These are phyloP conservation scores for Dicranocentrus wangi DNA, from an alignment of 2,888 invertebrate genomes.

Conservation along the genomic window DNA sequence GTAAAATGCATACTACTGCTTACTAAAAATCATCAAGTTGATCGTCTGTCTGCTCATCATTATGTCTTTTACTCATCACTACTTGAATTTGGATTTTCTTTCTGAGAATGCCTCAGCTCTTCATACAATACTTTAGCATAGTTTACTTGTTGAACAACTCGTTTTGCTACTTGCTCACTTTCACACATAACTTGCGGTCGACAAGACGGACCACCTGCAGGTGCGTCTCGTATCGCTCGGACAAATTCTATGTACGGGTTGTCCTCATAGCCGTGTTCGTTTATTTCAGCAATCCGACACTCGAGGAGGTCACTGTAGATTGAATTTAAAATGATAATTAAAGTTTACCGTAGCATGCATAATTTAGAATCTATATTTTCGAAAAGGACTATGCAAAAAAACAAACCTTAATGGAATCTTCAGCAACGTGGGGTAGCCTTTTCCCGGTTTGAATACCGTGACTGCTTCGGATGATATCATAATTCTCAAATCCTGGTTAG, in stretches of 20 bases:
- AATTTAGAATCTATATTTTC: no score
- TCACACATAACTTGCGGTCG: slow-evolving; percentile 87
- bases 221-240: slow-evolving; percentile 78
- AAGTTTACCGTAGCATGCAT: not conserved
- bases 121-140: slow-evolving; percentile 90
- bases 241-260: slow-evolving; percentile 80
- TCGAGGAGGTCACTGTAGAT: slow-evolving; percentile 80
- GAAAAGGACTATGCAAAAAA: not conserved
- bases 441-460: slow-evolving; percentile 80
- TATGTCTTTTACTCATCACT: slow-evolving; percentile 42
- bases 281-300: slow-evolving; percentile 78
- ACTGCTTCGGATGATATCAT: slow-evolving; percentile 85
- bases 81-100: slow-evolving; percentile 36
- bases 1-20: no score
- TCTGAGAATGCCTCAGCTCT: slow-evolving; percentile 83
- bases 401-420: slow-evolving; percentile 80
- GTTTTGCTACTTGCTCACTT: slow-evolving; percentile 81
- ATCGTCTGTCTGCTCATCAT: no score
- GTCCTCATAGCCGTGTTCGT: slow-evolving; percentile 74
- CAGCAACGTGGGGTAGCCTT: slow-evolving; percentile 76
- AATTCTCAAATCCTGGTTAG: slow-evolving; percentile 85
- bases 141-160: slow-evolving; percentile 88
- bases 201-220: slow-evolving; percentile 72
- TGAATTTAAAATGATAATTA: slow-evolving; percentile 20
- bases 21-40: no score